phyloP scores from a whole-genome alignment of 2,797 vertebrate genomes.

The Echeneis naucrates region DNA sequence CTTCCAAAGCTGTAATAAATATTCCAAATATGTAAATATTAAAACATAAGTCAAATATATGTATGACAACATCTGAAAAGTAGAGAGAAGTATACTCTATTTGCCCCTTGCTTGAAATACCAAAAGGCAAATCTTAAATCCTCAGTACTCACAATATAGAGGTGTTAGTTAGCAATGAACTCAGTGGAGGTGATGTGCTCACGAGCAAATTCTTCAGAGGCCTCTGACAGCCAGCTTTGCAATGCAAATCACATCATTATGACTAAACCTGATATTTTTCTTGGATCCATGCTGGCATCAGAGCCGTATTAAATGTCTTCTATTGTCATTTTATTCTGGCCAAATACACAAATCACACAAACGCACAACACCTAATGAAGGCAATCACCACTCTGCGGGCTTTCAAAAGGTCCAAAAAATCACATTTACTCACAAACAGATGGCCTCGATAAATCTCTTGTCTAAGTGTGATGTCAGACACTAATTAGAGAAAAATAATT shows the following conservation, averaged over 20 bases:
- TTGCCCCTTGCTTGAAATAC: slow-evolving; percentile 35
- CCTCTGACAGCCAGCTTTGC: slow-evolving; percentile 68
- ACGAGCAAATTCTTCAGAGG: slow-evolving; percentile 42
- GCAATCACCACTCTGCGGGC: slow-evolving; percentile 47
- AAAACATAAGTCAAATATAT: slow-evolving; percentile 28
- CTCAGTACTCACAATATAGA: neutral
- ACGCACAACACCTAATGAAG: slow-evolving; percentile 52
- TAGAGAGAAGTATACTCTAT: neutral
- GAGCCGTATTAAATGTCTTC: slow-evolving; percentile 65
- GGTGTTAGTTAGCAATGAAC: slow-evolving; percentile 35
- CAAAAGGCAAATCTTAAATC: slow-evolving; percentile 10
- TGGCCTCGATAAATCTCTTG: slow-evolving; percentile 44
- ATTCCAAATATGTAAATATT: slow-evolving; percentile 18
- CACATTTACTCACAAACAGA: slow-evolving; percentile 43
- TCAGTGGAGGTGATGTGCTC: slow-evolving; percentile 30
- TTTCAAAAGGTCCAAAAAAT: slow-evolving; percentile 46
- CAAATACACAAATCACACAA: slow-evolving; percentile 49
- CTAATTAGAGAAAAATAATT: slow-evolving; percentile 58
- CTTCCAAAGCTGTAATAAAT: neutral
- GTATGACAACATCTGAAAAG: slow-evolving; percentile 19
- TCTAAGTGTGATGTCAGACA: slow-evolving; percentile 27
- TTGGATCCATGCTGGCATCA: slow-evolving; percentile 53
- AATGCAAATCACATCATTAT: slow-evolving; percentile 81
- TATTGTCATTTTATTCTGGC: slow-evolving; percentile 69
- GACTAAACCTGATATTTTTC: slow-evolving; percentile 72